Percentiles rank a stretch among this genome's conserved stretches.
Evolutionary conservation across 2,888 invertebrate genomes (phyloP).

Genomic region (Drosophila kambysellisi): DNA sequence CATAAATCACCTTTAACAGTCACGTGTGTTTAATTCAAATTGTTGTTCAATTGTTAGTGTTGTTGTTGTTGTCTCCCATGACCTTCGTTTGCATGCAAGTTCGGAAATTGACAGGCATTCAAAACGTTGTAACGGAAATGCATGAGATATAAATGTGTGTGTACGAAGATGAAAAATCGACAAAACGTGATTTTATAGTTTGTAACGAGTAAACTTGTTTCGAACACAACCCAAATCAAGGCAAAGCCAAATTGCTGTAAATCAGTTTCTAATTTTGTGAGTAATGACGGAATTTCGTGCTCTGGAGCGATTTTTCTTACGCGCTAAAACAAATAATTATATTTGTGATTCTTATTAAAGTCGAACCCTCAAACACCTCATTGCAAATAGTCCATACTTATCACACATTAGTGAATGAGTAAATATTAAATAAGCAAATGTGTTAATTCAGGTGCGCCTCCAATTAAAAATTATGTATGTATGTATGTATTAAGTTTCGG

Average conservation of each 20-base stretch:
- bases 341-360: not conserved
- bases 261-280: not conserved
- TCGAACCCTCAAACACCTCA: constrained; percentile 21
- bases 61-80: constrained; percentile 47
- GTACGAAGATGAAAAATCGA: constrained; percentile 5
- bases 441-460: constrained; percentile 20
- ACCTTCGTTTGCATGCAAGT: constrained; percentile 57
- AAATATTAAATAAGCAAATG: constrained; percentile 18
- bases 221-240: constrained; percentile 8
- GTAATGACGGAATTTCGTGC: not conserved
- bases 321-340: constrained; percentile 19
- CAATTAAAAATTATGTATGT: not conserved
- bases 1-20: constrained; percentile 69
- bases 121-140: constrained; percentile 49
- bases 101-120: constrained; percentile 51
- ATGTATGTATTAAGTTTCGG: constrained; percentile 13
- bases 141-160: not conserved
- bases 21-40: constrained; percentile 64
- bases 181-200: constrained; percentile 15
- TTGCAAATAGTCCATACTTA: not conserved
- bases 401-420: constrained; percentile 9
- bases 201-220: constrained; percentile 8
- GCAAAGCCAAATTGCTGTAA: constrained; percentile 13
- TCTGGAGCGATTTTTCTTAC: not conserved
- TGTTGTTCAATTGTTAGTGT: constrained; percentile 23